A percentile compares a stretch with the other conserved stretches of the same genome.
Evolutionary conservation across 2,888 invertebrate species (phyloP).

Genomic region (Drosophila algonquin): DNA sequence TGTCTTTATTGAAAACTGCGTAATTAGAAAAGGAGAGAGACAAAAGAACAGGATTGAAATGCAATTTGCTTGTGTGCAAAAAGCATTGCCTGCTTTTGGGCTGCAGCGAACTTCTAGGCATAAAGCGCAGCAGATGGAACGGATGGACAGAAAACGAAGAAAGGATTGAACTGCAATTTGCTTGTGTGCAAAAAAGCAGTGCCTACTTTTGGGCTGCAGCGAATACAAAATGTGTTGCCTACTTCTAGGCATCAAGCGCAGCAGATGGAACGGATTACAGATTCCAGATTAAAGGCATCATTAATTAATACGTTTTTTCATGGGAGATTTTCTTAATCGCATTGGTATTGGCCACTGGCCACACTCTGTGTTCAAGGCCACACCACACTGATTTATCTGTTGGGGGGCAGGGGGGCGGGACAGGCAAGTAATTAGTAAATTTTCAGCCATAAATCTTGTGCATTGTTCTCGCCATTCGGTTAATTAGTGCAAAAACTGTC

Average conservation of each 20-base stretch:
- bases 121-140: too few species aligned
- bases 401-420: too few species aligned
- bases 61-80: too few species aligned
- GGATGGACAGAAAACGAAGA: too few species aligned
- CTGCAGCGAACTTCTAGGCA: not conserved
- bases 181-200: not conserved
- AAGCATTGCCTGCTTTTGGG: slow-evolving; percentile 2
- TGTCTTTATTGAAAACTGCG: slow-evolving; percentile 8
- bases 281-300: too few species aligned
- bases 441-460: slow-evolving; percentile 26
- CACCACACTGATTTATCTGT: slow-evolving; percentile 10
- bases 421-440: slow-evolving; percentile 22
- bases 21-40: slow-evolving; percentile 22
- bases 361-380: not conserved
- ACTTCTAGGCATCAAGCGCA: too few species aligned
- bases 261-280: too few species aligned
- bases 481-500: slow-evolving; percentile 31
- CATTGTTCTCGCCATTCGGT: slow-evolving; percentile 29
- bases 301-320: too few species aligned
- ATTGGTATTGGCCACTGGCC: not conserved
- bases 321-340: not conserved
- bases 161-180: too few species aligned
- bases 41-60: not conserved
- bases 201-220: not conserved
- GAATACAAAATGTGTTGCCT: not conserved